These are phyloP conservation scores for Nothocercus julius DNA, from an alignment of 2,113 vertebrate species.

Conservation along the genomic window DNA sequence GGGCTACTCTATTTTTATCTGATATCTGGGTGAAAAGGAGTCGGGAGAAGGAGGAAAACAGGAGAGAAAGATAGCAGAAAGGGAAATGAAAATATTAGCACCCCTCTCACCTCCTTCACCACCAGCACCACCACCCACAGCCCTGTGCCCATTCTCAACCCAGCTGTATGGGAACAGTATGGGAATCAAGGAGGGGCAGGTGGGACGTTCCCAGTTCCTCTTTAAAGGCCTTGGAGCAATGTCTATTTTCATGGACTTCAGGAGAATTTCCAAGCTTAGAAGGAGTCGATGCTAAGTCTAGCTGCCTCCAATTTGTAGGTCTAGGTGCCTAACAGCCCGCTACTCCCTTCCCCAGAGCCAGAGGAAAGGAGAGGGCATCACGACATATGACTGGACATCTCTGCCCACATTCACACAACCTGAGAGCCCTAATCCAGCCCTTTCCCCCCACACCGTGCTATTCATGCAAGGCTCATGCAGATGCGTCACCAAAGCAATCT, in stretches of 20 bases:
- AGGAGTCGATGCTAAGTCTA: neutral
- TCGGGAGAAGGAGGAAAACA: neutral
- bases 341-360: neutral
- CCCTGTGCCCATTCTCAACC: slow-evolving; percentile 2
- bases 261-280: neutral
- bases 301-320: neutral
- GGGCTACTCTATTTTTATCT: neutral
- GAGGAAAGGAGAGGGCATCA: neutral
- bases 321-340: neutral
- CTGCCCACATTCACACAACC: neutral
- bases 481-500: neutral
- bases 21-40: neutral
- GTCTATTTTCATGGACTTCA: neutral
- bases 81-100: slow-evolving; percentile 42
- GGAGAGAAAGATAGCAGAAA: slow-evolving; percentile 8
- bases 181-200: neutral
- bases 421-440: neutral
- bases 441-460: neutral
- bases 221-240: neutral
- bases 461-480: slow-evolving; percentile 50
- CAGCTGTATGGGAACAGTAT: slow-evolving; percentile 14
- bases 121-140: neutral
- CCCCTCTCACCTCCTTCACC: neutral
- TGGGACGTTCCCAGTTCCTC: neutral
- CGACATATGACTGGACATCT: accelerated